These are phyloP conservation scores for Pterocles orientalis DNA, from an alignment of 2,113 vertebrate species.

Conservation along the genomic window DNA sequence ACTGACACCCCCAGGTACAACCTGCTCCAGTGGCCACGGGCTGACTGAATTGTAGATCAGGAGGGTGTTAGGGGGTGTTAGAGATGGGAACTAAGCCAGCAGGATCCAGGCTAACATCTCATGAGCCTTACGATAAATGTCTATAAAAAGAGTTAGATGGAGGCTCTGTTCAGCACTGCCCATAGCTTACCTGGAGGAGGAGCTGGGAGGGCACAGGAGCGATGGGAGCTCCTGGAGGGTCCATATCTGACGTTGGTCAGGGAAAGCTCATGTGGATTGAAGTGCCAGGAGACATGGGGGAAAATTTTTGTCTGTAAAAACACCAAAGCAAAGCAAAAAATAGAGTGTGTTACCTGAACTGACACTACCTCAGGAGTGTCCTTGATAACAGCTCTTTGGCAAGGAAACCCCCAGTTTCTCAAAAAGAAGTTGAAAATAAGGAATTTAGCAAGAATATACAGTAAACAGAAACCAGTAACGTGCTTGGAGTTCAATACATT, in stretches of 20 bases:
- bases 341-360: neutral
- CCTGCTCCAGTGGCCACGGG: neutral
- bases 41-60: accelerated
- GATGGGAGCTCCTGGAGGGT: neutral
- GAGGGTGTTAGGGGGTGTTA: too few species aligned
- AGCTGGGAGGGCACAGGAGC: neutral
- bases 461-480: neutral
- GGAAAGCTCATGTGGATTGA: neutral
- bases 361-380: neutral
- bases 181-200: neutral
- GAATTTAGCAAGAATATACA: neutral
- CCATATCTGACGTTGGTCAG: neutral
- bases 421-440: neutral
- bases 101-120: neutral
- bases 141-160: neutral
- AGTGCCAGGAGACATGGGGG: neutral
- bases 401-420: neutral
- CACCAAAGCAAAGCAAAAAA: neutral
- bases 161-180: neutral
- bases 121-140: neutral
- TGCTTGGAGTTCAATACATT: neutral
- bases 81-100: neutral
- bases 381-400: neutral
- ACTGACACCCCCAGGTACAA: neutral
- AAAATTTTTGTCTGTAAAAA: neutral